phyloP scores from a whole-genome alignment of 2,797 vertebrate species.

The Miichthys miiuy region DNA sequence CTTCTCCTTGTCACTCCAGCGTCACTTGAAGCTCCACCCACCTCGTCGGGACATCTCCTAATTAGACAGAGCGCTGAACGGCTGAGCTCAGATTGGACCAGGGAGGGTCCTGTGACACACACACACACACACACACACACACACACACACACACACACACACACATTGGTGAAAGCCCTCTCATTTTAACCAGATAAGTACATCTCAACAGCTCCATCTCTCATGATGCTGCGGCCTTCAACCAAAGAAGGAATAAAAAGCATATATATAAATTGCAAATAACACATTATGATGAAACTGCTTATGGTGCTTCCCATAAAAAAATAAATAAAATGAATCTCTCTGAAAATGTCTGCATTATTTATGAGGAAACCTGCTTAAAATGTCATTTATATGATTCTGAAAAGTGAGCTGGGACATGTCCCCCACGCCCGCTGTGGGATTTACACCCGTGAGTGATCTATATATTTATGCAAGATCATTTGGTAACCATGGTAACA shows the following conservation, averaged over 20 bases:
- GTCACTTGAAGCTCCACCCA: conserved; percentile 13
- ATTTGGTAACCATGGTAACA: conserved; percentile 24
- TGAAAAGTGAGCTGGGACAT: background rate
- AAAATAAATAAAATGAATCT: background rate
- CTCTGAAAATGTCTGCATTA: no score
- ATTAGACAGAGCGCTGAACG: background rate
- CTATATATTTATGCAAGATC: conserved; percentile 15
- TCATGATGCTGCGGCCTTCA: background rate
- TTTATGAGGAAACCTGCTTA: background rate
- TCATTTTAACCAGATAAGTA: background rate
- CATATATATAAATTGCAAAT: conserved; percentile 1
- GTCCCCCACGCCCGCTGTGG: background rate
- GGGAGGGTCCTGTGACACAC: background rate
- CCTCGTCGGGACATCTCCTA: background rate
- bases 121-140: no score
- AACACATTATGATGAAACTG: conserved; percentile 1
- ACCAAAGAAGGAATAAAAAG: background rate
- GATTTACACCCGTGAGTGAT: conserved; percentile 28
- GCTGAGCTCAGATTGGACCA: background rate
- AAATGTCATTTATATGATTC: background rate
- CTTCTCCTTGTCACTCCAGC: background rate
- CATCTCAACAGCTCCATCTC: background rate
- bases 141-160: background rate
- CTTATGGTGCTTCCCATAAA: background rate
- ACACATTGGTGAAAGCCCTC: background rate